These are phyloP conservation scores for Oreochromis niloticus DNA, from an alignment of 2,113 vertebrate genomes.

Conservation along the genomic window DNA sequence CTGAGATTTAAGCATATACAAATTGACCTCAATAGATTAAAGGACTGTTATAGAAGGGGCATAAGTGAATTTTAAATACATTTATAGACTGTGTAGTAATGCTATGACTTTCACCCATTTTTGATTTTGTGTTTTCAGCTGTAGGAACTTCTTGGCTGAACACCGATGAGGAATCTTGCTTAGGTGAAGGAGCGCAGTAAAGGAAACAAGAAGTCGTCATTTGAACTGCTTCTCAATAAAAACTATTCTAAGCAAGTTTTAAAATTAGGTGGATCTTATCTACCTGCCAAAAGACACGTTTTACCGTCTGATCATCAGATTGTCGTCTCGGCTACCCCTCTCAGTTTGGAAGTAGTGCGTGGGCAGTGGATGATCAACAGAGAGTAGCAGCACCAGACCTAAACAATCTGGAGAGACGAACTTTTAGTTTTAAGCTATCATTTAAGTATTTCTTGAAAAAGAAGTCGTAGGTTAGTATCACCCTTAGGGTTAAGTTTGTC, in stretches of 20 bases:
- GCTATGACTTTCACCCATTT: conserved; percentile 44
- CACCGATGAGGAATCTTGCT: conserved; percentile 55
- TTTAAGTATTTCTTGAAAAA: conserved; percentile 34
- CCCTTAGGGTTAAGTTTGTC: conserved; percentile 46
- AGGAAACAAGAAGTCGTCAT: conserved; percentile 52
- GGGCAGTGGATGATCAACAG: conserved; percentile 58
- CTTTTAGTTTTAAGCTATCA: conserved; percentile 35
- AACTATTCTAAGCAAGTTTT: conserved; percentile 36
- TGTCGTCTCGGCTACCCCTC: conserved; percentile 39
- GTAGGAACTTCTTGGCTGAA: conserved; percentile 57
- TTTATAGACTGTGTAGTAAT: not conserved
- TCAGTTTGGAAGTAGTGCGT: conserved; percentile 65
- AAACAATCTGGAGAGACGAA: conserved; percentile 46
- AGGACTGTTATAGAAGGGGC: not conserved
- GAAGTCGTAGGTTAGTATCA: conserved; percentile 24
- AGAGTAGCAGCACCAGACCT: conserved; percentile 50
- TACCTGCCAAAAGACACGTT: conserved; percentile 43
- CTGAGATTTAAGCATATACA: not conserved
- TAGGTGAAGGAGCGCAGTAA: conserved; percentile 58
- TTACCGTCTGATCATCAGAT: conserved; percentile 42
- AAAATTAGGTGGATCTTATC: conserved; percentile 42
- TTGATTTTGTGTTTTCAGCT: conserved; percentile 56
- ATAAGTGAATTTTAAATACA: not conserved
- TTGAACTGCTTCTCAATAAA: conserved; percentile 47
- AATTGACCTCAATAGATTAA: not conserved